Percentiles rank a stretch among this genome's conserved stretches.
phyloP scores from a whole-genome alignment of 2,888 invertebrate genomes.

The Norana najaformis region DNA sequence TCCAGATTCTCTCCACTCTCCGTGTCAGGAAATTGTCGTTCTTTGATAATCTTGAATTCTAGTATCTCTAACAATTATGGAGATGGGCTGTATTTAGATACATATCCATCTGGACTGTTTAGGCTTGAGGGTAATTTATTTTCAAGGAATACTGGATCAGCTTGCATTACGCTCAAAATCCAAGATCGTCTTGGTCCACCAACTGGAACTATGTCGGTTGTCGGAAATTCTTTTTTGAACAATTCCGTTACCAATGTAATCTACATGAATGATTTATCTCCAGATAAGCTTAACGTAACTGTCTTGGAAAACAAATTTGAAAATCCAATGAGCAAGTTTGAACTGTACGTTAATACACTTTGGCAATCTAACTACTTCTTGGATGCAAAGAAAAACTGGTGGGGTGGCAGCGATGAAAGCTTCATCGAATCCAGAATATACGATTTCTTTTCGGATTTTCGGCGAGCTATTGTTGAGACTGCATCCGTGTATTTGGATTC shows the following conservation, averaged over 20 bases:
- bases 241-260: background rate
- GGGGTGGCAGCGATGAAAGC: background rate
- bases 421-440: background rate
- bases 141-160: background rate
- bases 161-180: background rate
- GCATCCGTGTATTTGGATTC: background rate
- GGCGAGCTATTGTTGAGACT: background rate
- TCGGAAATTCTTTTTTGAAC: background rate
- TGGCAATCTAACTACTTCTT: background rate
- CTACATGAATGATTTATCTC: background rate
- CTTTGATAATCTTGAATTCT: background rate
- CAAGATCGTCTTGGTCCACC: background rate
- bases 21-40: background rate
- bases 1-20: background rate
- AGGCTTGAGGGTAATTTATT: background rate
- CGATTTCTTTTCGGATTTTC: conserved; percentile 9
- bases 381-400: conserved; percentile 1
- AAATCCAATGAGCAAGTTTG: background rate
- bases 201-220: background rate
- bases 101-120: background rate
- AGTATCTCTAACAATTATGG: background rate
- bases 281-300: background rate
- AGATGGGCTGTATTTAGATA: background rate
- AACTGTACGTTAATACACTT: background rate
- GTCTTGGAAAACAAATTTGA: conserved; percentile 8